phyloP scores from a whole-genome alignment of 2,888 invertebrate species.

The Ptychoptera contaminata region DNA sequence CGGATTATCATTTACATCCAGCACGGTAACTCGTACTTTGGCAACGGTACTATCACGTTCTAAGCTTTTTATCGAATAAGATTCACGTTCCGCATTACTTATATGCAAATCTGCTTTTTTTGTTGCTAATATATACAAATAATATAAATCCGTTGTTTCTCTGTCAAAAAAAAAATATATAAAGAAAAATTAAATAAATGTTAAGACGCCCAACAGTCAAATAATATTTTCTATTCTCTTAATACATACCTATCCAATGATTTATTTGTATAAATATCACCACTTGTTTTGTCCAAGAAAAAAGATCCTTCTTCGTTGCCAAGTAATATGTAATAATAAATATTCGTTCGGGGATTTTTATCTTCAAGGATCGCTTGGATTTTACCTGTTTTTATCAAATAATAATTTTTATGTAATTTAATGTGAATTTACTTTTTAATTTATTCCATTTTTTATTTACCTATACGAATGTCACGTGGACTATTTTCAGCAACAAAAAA shows the following conservation, averaged over 20 bases:
- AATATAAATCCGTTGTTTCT: conserved; percentile 57
- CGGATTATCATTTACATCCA: conserved; percentile 74
- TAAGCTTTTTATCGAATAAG: conserved; percentile 30
- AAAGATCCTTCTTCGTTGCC: conserved; percentile 67
- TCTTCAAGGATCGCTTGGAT: conserved; percentile 35
- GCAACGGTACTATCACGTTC: conserved; percentile 52
- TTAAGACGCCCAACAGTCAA: not conserved
- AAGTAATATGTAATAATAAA: conserved; percentile 67
- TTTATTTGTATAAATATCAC: conserved; percentile 61
- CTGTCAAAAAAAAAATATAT: conserved; percentile 25
- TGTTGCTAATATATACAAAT: conserved; percentile 64
- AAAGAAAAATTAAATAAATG: not conserved
- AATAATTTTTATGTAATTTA: not conserved
- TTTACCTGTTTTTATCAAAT: conserved; percentile 12
- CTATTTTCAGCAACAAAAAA: conserved; percentile 60
- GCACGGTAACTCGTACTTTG: conserved; percentile 51
- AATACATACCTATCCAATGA: conserved; percentile 55
- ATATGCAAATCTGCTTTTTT: conserved; percentile 64
- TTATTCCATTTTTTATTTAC: conserved; percentile 28
- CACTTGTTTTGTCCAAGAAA: conserved; percentile 62
- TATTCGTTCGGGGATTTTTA: conserved; percentile 62
- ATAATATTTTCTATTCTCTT: too few relatives aligned
- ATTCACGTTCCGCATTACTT: conserved; percentile 32
- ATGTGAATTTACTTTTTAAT: conserved; percentile 17
- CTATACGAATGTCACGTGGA: conserved; percentile 43